Evolutionary conservation across 1,140 invertebrate genomes (phyloP), one percentile per base, ranked within the genome.

Genomic region (Sipha flava): DNA sequence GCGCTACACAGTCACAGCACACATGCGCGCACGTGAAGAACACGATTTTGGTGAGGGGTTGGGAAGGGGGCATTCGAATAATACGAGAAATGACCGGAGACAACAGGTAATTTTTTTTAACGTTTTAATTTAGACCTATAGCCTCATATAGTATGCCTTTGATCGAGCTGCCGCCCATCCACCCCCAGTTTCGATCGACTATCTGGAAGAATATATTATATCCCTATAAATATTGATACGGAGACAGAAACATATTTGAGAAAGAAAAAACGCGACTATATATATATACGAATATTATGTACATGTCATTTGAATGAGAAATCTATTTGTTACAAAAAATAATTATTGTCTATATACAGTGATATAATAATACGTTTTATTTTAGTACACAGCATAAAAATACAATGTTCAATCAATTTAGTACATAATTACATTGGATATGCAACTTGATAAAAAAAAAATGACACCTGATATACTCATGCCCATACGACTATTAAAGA

Each of bases 151-250:
- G 29, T 31, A 72, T 49, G 26, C 29, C 31, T 75, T 75, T 75
- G 72, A 75, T 75, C 72, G 72, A n/a, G 31, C 3, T 52, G n/a
- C 68, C 68, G 68, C 68, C 45, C 68, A 40, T 21, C 66, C 66
- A 47, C 66, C 40, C 21, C 10, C 9, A 70, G 26, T 31, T 26
- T 29, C 29, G 31, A 64, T 64, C 37, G 62, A 64, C 34, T 31
- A 59, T 59, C 57, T 31, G 54, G 26, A 26, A 29, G 29, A 23
- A 59, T 12, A n/a, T n/a, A n/a, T n/a, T n/a, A n/a, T n/a, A n/a
- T n/a, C n/a, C n/a, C n/a, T n/a, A n/a, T n/a, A n/a, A n/a, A n/a
- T n/a, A n/a, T n/a, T n/a, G 3, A 43, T 5, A 43, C 14, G 40
- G 9, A 43, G 9, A 43, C 14, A 43, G 9, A 59, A 31, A 59